Base-by-base conservation (phyloP, 92 coral and sea anemone genomes). In the Actinostola sp. region DNA sequence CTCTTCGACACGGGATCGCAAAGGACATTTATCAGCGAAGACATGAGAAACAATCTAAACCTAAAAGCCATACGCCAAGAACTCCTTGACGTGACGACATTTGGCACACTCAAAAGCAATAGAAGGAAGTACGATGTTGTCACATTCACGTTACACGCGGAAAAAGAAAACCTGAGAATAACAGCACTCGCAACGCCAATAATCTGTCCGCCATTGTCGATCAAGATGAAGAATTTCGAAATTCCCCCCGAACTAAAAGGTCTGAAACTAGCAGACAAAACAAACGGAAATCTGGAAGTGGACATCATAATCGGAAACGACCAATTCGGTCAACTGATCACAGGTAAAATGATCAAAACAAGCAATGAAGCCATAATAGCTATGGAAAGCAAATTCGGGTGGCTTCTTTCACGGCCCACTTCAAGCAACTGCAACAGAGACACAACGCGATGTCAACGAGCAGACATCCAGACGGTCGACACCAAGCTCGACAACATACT, bases 241-340 rank as follows among this genome's bases (percentile, higher is more conserved):
- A n/a, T n/a, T n/a, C n/a, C n/a, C n/a, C n/a, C n/a, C n/a, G n/a
- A n/a, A n/a, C n/a, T n/a, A n/a, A n/a, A n/a, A n/a, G n/a, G n/a
- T n/a, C n/a, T n/a, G n/a, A n/a, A n/a, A n/a, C n/a, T n/a, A n/a
- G n/a, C n/a, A n/a, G n/a, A n/a, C n/a, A n/a, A n/a, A n/a, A n/a
- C n/a, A n/a, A n/a, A n/a, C n/a, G n/a, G n/a, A n/a, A n/a, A n/a
- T n/a, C n/a, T n/a, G n/a, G n/a, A n/a, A n/a, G n/a, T n/a, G n/a
- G n/a, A n/a, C n/a, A n/a, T n/a, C n/a, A n/a, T n/a, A n/a, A n/a
- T 70, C 34, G 67, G 77, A 70, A 79, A 77, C 62, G 83, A 77
- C 38, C 67, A 77, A 43, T 62, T 62, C 61, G 63, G 75, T 42
- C 70, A 73, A 21, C 79, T 61, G 38, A 61, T 73, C 26, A 73